These are phyloP conservation scores for Hippocampus barbouri DNA, from an alignment of 2,113 vertebrate species.

Conservation along the genomic window DNA sequence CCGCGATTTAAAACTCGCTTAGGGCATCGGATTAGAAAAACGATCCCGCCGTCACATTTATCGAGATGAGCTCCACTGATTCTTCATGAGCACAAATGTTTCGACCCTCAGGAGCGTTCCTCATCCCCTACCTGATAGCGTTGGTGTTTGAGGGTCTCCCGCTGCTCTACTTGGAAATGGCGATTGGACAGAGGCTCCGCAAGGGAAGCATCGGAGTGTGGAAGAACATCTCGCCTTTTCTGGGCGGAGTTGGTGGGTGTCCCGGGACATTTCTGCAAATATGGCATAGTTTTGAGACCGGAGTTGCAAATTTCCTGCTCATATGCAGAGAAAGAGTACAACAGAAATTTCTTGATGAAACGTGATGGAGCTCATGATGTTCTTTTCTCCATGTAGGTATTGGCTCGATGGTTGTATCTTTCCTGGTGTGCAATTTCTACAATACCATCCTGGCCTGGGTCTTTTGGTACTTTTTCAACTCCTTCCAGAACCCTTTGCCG, in stretches of 20 bases:
- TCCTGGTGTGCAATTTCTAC: constrained; percentile 80
- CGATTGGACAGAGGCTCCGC: constrained; percentile 81
- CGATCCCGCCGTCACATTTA: background rate
- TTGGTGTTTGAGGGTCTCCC: constrained; percentile 85
- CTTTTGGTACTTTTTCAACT: constrained; percentile 86
- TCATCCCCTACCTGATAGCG: constrained; percentile 84
- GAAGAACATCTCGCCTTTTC: constrained; percentile 79
- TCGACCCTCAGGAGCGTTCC: constrained; percentile 82
- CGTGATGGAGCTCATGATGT: too few relatives aligned
- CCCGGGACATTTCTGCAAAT: background rate
- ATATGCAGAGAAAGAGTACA: background rate
- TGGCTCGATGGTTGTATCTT: constrained; percentile 66
- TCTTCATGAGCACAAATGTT: background rate
- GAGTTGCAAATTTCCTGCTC: background rate
- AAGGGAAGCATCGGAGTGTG: constrained; percentile 82
- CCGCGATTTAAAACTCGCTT: background rate
- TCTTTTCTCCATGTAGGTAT: constrained; percentile 64
- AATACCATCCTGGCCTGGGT: constrained; percentile 83
- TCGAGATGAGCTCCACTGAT: background rate
- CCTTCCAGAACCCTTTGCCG: constrained; percentile 83
- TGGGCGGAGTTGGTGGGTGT: constrained; percentile 79
- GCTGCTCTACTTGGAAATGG: constrained; percentile 83
- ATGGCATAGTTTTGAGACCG: background rate
- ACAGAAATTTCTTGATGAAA: background rate
- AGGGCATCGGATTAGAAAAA: background rate